Percentiles rank a stretch among this genome's conserved stretches.
Conservation (phyloP, 2,888 invertebrate genomes). For the Drosophila phalerata region DNA sequence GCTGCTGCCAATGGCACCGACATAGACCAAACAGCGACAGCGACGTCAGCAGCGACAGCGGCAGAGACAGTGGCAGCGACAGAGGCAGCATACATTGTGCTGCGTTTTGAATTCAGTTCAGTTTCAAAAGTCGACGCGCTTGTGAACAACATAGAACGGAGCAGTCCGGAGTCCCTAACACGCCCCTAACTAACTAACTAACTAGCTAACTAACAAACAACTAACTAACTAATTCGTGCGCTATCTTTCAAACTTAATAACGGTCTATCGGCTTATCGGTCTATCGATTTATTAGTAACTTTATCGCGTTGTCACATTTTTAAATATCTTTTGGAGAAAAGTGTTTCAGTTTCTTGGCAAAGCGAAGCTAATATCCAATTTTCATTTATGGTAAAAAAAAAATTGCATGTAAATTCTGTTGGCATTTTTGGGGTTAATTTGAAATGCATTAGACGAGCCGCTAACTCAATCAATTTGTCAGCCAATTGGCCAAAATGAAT, state of each 20-base stretch:
- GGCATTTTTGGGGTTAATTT: slow-evolving; percentile 17
- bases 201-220: slow-evolving; percentile 9
- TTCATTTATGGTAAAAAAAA: slow-evolving; percentile 18
- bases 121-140: slow-evolving; percentile 70
- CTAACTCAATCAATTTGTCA: slow-evolving; percentile 42
- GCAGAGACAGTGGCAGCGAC: slow-evolving; percentile 27
- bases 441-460: slow-evolving; percentile 39
- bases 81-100: slow-evolving; percentile 29
- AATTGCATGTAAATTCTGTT: slow-evolving; percentile 23
- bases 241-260: slow-evolving; percentile 45
- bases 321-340: slow-evolving; percentile 3
- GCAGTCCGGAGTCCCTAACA: slow-evolving; percentile 39
- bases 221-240: slow-evolving; percentile 38
- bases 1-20: slow-evolving; percentile 66
- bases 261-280: slow-evolving; percentile 13
- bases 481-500: slow-evolving; percentile 12
- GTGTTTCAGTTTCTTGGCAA: slow-evolving; percentile 35
- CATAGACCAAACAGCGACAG: slow-evolving; percentile 32
- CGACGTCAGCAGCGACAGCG: slow-evolving; percentile 24
- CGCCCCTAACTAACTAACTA: slow-evolving; percentile 28
- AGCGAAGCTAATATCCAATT: slow-evolving; percentile 21
- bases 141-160: slow-evolving; percentile 61
- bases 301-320: slow-evolving; percentile 2
- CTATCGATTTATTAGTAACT: slow-evolving; percentile 27
- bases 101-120: slow-evolving; percentile 55